Conservation (phyloP, 2,113 vertebrate species). For the Tiliqua scincoides region DNA sequence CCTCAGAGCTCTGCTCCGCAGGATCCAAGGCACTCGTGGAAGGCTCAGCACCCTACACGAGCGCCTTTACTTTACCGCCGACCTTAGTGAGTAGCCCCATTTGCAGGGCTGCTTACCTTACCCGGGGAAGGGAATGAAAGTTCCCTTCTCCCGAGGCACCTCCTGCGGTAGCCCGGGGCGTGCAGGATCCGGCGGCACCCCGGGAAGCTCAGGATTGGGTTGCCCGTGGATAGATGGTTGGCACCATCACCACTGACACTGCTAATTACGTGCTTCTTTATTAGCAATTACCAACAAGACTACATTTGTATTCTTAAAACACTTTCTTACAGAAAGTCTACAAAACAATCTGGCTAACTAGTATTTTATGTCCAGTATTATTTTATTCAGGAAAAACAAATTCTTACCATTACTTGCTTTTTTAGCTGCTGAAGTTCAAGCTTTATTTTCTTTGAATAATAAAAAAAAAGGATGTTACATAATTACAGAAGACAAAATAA, state of each 20-base stretch:
- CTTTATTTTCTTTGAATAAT: conserved; percentile 88
- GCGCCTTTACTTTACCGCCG: no score
- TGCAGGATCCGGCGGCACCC: no score
- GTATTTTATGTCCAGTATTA: background rate
- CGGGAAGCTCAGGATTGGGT: background rate
- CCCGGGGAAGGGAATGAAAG: no score
- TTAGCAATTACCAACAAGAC: no score
- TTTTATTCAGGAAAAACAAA: background rate
- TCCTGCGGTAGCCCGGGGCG: no score
- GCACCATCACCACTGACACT: background rate
- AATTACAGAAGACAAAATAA: background rate
- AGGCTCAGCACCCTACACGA: no score
- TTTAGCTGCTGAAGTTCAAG: conserved; percentile 88
- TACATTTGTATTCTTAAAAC: background rate
- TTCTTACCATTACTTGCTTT: conserved; percentile 87
- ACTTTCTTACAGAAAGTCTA: background rate
- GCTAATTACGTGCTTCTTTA: background rate
- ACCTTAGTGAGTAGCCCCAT: no score
- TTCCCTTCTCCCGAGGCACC: no score
- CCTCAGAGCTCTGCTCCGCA: no score
- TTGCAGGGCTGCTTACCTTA: no score
- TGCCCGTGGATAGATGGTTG: background rate
- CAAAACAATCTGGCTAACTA: background rate
- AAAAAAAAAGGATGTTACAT: conserved; percentile 10
- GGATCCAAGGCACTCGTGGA: no score